Evolutionary conservation across 1,140 invertebrate species (phyloP).

Genomic region (Capitella teleta): DNA sequence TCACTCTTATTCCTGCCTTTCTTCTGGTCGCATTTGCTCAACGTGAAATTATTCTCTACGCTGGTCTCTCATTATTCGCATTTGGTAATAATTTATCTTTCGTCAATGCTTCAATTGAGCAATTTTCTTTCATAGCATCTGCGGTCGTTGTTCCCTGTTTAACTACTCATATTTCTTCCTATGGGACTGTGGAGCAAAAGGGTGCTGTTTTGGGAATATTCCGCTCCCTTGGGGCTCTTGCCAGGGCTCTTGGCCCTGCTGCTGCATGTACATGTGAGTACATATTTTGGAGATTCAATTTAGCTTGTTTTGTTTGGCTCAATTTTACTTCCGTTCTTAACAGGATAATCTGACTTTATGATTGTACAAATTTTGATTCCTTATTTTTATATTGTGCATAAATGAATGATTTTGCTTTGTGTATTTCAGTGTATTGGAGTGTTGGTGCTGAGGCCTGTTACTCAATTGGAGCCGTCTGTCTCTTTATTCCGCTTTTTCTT

Average conservation of each 20-base stretch:
- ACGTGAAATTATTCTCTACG: constrained; percentile 52
- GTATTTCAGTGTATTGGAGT: neutral
- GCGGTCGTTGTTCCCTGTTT: constrained; percentile 89
- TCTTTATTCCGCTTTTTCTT: neutral
- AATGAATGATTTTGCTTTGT: no score
- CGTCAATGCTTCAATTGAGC: neutral
- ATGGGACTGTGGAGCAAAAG: constrained; percentile 71
- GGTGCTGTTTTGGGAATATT: constrained; percentile 87
- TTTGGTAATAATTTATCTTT: constrained; percentile 54
- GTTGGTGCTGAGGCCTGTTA: neutral
- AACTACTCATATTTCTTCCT: constrained; percentile 74
- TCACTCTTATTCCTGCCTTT: constrained; percentile 78
- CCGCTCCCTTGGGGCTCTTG: constrained; percentile 82
- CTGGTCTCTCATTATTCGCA: constrained; percentile 76
- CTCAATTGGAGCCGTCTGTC: neutral
- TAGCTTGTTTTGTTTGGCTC: no score
- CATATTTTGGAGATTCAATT: no score
- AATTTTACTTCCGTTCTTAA: no score
- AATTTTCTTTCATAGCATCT: constrained; percentile 53
- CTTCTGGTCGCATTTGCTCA: constrained; percentile 67
- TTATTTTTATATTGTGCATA: no score
- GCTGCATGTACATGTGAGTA: constrained; percentile 54
- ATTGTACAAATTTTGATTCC: no score
- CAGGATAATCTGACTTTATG: no score
- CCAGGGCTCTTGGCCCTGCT: constrained; percentile 80